Evolutionary conservation across 2,888 invertebrate species (phyloP), one percentile per base, ranked within the genome.

Genomic region (Tinea semifulvella): DNA sequence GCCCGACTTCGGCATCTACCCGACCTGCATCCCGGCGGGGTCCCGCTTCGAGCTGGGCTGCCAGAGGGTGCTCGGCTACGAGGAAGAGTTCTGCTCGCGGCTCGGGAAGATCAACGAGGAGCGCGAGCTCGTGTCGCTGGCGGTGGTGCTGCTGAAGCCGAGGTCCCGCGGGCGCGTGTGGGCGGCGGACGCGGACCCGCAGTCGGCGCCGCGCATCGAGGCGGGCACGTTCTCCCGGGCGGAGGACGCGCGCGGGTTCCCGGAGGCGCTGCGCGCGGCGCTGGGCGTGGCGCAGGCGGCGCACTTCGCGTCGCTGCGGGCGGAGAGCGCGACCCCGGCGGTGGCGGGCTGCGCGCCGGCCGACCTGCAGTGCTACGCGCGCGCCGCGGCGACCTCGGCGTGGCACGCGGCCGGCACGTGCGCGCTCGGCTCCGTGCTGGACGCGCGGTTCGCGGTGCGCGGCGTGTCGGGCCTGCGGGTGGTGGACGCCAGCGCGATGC

Each of bases 381-480:
- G 42, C 26, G 57, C 60, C 17, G 56, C 62, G 50, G 73, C 63
- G 10, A 65, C 60, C 53, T 59, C 76, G 0, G 75, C 75, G 10
- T 76, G 74, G 74, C 77, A 77, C 49, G 56, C 75, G 1, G 75
- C 63, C 4, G 77, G 77, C 1, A 73, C 76, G 1, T 65, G 68
- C 1, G 62, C 71, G 0, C 58, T 76, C 65, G 77, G 75, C 0
- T 16, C 51, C 1, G 77, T 73, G 10, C 55, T 76, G 31, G 73
- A 76, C 48, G 46, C 49, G 0, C 20, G 52, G 44, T 46, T 76
- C 47, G 51, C 50, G 26, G 75, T 77, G 20, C 44, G 45, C 0
- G 72, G 72, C 0, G 46, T 76, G 6, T 5, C 31, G 0, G 49
- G 58, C 0, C 47, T 79, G 46, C 54, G 77, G 8, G 73, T 77